phyloP scores from a whole-genome alignment of 2,113 vertebrate genomes.

The Albula glossodonta region DNA sequence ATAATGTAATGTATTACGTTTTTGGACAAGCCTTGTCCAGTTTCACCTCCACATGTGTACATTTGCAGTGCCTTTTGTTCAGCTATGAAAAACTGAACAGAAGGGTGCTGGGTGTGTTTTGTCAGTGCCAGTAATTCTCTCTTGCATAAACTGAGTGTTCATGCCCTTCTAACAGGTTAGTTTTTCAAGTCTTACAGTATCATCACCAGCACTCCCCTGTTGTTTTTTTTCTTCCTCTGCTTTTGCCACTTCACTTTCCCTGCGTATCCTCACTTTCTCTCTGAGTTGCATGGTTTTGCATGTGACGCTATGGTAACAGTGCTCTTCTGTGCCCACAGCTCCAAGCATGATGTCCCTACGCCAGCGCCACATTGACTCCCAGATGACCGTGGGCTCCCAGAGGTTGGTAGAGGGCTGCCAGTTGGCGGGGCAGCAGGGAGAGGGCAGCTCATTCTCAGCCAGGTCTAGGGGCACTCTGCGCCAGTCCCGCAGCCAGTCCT shows the following conservation, averaged over 20 bases:
- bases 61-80: neutral
- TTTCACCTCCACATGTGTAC: neutral
- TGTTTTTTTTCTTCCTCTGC: neutral
- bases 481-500: slow-evolving; percentile 83
- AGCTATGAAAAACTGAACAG: neutral
- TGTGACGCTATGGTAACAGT: neutral
- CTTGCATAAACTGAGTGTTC: too few relatives aligned
- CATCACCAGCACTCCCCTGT: neutral
- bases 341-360: slow-evolving; percentile 88
- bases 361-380: slow-evolving; percentile 89
- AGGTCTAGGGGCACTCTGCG: slow-evolving; percentile 74
- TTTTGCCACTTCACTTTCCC: neutral
- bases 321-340: slow-evolving; percentile 70
- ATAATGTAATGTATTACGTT: neutral
- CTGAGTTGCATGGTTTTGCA: neutral
- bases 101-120: neutral
- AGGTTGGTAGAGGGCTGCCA: slow-evolving; percentile 95
- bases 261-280: neutral
- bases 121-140: neutral
- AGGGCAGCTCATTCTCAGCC: slow-evolving; percentile 61
- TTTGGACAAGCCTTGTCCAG: neutral
- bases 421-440: slow-evolving; percentile 69
- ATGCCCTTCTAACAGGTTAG: neutral
- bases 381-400: slow-evolving; percentile 89
- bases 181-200: neutral